Evolutionary conservation across 2,888 invertebrate genomes (phyloP).

Genomic region (Cantharis lateralis): DNA sequence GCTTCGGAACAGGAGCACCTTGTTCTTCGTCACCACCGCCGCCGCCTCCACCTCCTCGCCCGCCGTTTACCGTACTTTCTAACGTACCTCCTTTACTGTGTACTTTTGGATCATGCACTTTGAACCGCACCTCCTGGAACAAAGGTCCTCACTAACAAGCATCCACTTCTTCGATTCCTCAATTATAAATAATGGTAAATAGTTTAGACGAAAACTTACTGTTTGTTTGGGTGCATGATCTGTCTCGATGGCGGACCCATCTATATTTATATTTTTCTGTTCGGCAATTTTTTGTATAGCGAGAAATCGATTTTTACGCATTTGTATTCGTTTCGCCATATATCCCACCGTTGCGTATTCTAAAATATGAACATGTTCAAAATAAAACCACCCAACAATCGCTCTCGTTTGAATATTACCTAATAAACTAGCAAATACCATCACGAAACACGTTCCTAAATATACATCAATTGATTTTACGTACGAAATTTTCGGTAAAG

Average conservation of each 20-base stretch:
- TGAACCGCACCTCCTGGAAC: constrained; percentile 93
- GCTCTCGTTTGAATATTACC: constrained; percentile 63
- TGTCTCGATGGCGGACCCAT: constrained; percentile 68
- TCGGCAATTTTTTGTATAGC: constrained; percentile 91
- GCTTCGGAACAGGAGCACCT: constrained; percentile 70
- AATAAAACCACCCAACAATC: neutral
- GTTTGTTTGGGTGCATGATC: constrained; percentile 81
- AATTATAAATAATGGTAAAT: neutral
- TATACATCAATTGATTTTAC: constrained; percentile 98
- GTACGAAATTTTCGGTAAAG: constrained; percentile 96
- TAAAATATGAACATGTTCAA: constrained; percentile 57
- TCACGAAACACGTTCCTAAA: constrained; percentile 96
- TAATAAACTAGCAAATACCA: constrained; percentile 97
- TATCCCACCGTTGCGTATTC: constrained; percentile 98
- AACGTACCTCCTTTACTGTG: constrained; percentile 91
- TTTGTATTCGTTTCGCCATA: constrained; percentile 96
- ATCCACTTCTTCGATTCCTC: constrained; percentile 49
- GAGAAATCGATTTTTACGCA: constrained; percentile 91
- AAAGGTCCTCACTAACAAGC: constrained; percentile 66
- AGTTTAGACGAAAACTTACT: constrained; percentile 61
- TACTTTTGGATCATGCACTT: constrained; percentile 92
- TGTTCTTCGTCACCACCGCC: constrained; percentile 63
- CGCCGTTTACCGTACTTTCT: constrained; percentile 89
- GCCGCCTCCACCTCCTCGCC: constrained; percentile 66
- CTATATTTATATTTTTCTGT: constrained; percentile 85